Base-by-base conservation (phyloP, 92 coral and sea anemone genomes). In the Zoanthus solanderi region DNA sequence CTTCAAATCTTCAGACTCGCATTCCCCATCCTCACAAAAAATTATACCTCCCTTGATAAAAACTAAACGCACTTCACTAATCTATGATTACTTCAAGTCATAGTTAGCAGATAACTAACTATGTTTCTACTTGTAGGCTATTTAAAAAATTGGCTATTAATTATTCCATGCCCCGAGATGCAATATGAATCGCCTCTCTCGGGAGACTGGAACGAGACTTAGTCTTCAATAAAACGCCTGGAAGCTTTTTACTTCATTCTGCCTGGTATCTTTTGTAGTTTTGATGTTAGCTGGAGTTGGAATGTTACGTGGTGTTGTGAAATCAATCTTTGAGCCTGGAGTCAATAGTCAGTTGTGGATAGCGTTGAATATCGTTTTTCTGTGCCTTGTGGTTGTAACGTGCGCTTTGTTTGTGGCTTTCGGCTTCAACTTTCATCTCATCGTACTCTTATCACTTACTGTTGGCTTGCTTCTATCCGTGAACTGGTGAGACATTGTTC, bases 261-360 rank as follows among this genome's bases (percentile, higher is more conserved):
- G 1, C 10, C 6, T 5, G 0, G 29, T 63, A 4, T 58, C 23
- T 54, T 58, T 3, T 7, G 17, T 15, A 10, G 63, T 57, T 14
- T 6, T 63, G 69, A 63, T n/a, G 14, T 0, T 45, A 72, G 54
- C 12, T 73, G 8, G 52, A 12, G 13, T 13, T 53, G 83, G 78
- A 71, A 96, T 96, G 98, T 89, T 96, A 30, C 83, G 94, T 56
- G 99, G 94, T 28, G 68, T 96, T 6, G 93, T 78, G 44, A 86
- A 96, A 67, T 96, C 99, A 11, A 92, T 96, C 86, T 93, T 96
- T 78, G 98, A 95, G 78, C 98, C 99, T 9, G 98, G 99, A 47
- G 98, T 93, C 42, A 92, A 91, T 90, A 91, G 92, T 10, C 93
- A 90, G 48, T 91, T 95, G 30, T 82, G 96, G 87, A 84, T 69